Evolutionary conservation across 2,113 vertebrate genomes (phyloP).

Genomic region (Silurus glanis): DNA sequence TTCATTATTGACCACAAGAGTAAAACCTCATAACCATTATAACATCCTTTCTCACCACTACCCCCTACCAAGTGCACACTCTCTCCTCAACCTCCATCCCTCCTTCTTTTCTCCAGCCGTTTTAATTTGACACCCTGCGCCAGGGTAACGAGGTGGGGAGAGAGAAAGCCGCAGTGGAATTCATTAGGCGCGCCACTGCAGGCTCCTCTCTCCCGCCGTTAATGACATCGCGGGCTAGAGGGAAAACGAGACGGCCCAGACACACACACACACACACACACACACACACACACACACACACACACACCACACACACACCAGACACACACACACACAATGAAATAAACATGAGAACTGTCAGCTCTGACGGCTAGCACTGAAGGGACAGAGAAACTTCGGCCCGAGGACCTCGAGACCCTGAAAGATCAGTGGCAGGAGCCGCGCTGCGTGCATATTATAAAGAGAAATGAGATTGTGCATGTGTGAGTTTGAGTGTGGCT

Average conservation of each 20-base stretch:
- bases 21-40: constrained; percentile 41
- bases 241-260: constrained; percentile 82
- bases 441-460: constrained; percentile 52
- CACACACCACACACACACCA: constrained; percentile 21
- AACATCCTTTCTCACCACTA: constrained; percentile 3
- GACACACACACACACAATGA: constrained; percentile 81
- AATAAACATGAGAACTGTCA: constrained; percentile 99
- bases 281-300: constrained; percentile 66
- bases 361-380: constrained; percentile 81
- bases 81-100: constrained; percentile 8
- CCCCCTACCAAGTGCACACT: constrained; percentile 32
- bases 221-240: constrained; percentile 96
- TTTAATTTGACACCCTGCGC: constrained; percentile 99
- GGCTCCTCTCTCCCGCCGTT: constrained; percentile 86
- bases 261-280: constrained; percentile 31
- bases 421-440: constrained; percentile 75
- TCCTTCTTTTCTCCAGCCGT: constrained; percentile 71
- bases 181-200: constrained; percentile 92
- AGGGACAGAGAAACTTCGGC: constrained; percentile 84
- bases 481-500: constrained; percentile 13
- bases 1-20: constrained; percentile 46
- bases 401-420: constrained; percentile 78
- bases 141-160: constrained; percentile 84
- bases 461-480: constrained; percentile 40
- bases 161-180: constrained; percentile 88